Percentiles rank a stretch among this genome's conserved stretches.
These are phyloP conservation scores for Hirtodrosophila alboralis DNA, from an alignment of 2,888 invertebrate genomes.

Conservation along the genomic window DNA sequence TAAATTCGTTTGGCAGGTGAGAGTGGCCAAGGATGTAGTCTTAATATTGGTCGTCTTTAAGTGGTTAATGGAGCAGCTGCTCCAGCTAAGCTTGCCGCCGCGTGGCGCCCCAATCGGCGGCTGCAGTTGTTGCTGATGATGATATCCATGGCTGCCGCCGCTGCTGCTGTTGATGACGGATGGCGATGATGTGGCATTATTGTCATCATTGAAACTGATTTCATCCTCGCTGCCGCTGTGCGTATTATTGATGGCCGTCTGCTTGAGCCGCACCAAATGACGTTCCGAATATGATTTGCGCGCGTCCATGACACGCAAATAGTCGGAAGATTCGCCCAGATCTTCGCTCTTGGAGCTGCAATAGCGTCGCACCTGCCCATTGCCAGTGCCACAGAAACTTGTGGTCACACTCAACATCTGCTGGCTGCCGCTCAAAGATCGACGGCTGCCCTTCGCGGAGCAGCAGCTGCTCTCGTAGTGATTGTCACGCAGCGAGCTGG, in stretches of 20 bases:
- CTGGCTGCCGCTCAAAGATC: slow-evolving; percentile 64
- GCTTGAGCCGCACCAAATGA: slow-evolving; percentile 82
- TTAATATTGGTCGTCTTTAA: slow-evolving; percentile 83
- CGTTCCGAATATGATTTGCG: slow-evolving; percentile 83
- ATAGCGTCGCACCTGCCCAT: slow-evolving; percentile 67
- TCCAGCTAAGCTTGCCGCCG: slow-evolving; percentile 74
- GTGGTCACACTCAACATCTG: slow-evolving; percentile 75
- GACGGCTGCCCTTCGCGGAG: slow-evolving; percentile 72
- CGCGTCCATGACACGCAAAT: slow-evolving; percentile 80
- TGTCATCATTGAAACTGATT: slow-evolving; percentile 82
- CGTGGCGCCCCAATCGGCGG: slow-evolving; percentile 38
- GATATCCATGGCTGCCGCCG: slow-evolving; percentile 37
- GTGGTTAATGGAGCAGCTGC: slow-evolving; percentile 82
- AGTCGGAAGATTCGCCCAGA: slow-evolving; percentile 77
- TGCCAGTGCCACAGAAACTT: slow-evolving; percentile 76
- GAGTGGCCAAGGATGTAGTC: slow-evolving; percentile 83
- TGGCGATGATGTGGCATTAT: slow-evolving; percentile 71
- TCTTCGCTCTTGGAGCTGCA: slow-evolving; percentile 83
- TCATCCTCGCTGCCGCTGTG: slow-evolving; percentile 81
- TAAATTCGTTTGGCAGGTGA: slow-evolving; percentile 81
- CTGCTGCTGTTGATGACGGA: slow-evolving; percentile 28
- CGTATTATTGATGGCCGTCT: slow-evolving; percentile 83
- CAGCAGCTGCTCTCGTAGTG: slow-evolving; percentile 78
- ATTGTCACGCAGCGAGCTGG: slow-evolving; percentile 81
- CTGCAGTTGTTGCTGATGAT: slow-evolving; percentile 36